These are phyloP conservation scores for Ceyx melanurus DNA, from an alignment of 2,113 vertebrate genomes.

Conservation along the genomic window DNA sequence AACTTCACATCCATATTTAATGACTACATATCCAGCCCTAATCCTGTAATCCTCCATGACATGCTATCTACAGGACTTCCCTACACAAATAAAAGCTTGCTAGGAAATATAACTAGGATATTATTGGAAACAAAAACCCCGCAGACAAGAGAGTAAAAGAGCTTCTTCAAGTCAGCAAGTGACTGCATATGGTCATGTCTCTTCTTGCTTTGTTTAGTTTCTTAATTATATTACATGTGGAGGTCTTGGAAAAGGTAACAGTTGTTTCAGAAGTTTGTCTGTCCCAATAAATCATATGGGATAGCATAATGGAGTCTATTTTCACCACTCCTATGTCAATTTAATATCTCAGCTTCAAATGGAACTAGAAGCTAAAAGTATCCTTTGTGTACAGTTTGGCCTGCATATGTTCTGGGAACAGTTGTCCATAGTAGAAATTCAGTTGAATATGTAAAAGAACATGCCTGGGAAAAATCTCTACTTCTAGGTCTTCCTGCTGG, in stretches of 20 bases:
- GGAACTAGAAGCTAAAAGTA: conserved; percentile 31
- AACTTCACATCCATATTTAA: background rate
- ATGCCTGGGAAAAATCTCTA: background rate
- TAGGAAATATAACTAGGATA: background rate
- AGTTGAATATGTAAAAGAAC: conserved; percentile 57
- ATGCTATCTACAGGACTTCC: background rate
- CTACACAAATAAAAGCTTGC: background rate
- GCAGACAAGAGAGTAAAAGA: background rate
- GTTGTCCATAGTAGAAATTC: conserved; percentile 25
- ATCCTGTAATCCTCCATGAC: background rate
- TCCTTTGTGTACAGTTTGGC: conserved; percentile 48
- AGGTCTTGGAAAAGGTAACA: conserved; percentile 5
- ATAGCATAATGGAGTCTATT: conserved; percentile 26
- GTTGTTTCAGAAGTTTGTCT: background rate
- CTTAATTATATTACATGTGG: background rate
- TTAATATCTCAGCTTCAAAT: conserved; percentile 3
- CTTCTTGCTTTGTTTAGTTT: background rate
- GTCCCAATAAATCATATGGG: background rate
- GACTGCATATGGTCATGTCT: background rate
- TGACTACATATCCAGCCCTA: background rate
- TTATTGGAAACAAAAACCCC: background rate
- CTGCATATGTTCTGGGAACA: conserved; percentile 47
- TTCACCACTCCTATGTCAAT: background rate
- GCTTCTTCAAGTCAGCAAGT: background rate
- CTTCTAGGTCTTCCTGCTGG: conserved; percentile 55